Evolutionary conservation across 2,797 vertebrate genomes (phyloP).

Genomic region (Emydoidea blandingii): DNA sequence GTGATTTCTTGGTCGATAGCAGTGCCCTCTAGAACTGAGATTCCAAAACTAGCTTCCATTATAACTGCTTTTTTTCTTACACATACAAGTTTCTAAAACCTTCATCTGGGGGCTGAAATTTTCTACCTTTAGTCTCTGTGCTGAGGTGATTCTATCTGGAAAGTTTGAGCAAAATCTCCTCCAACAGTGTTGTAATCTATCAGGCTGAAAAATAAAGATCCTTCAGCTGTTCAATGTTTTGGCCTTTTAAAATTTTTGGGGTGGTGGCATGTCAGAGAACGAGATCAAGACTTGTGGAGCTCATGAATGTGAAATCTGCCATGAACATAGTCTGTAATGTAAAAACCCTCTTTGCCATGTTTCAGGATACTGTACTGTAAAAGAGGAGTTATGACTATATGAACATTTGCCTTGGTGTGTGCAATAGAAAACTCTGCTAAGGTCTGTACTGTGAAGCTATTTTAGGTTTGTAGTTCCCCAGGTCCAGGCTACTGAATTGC

Average conservation of each 20-base stretch:
- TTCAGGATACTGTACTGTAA: neutral
- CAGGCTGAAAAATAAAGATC: neutral
- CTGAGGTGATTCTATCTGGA: neutral
- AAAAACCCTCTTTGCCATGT: neutral
- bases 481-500: neutral
- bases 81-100: neutral
- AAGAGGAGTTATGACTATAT: neutral
- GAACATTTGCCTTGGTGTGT: neutral
- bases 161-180: rapidly evolving
- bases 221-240: neutral
- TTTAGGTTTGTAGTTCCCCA: neutral
- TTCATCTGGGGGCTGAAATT: neutral
- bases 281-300: neutral
- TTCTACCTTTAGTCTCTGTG: neutral
- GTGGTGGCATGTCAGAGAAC: neutral
- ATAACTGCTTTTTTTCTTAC: neutral
- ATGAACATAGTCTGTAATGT: neutral
- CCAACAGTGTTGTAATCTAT: neutral
- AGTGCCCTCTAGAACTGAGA: neutral
- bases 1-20: neutral
- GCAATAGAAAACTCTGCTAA: neutral
- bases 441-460: neutral
- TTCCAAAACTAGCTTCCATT: neutral
- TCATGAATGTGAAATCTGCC: neutral
- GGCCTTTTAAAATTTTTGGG: neutral